phyloP scores from a whole-genome alignment of 2,888 invertebrate genomes.

The Clistopyga incitator region DNA sequence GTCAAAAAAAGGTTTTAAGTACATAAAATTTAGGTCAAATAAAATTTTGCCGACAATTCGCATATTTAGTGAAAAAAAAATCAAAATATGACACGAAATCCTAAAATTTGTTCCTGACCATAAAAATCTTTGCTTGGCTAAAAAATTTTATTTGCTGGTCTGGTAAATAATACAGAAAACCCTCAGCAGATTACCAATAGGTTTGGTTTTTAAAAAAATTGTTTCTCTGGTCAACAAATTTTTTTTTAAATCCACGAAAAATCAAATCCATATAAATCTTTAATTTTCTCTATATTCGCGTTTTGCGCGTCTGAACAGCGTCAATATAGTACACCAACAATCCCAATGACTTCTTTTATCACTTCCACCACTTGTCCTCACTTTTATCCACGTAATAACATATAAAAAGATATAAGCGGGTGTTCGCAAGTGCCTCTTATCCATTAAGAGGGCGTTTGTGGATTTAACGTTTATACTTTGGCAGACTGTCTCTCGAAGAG shows the following conservation, averaged over 20 bases:
- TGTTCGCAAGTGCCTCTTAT: slow-evolving; percentile 9
- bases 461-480: slow-evolving; percentile 23
- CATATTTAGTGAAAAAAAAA: too few relatives aligned
- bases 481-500: background rate
- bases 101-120: too few relatives aligned
- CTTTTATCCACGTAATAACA: slow-evolving; percentile 7
- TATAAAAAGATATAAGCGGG: slow-evolving; percentile 2
- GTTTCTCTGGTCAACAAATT: background rate
- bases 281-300: background rate
- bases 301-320: background rate
- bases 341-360: slow-evolving; percentile 35
- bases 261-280: background rate
- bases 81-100: too few relatives aligned
- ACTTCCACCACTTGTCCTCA: slow-evolving; percentile 10
- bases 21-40: too few relatives aligned
- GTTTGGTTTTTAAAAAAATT: too few relatives aligned
- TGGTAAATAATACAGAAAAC: background rate
- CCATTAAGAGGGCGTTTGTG: slow-evolving; percentile 21
- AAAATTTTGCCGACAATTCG: too few relatives aligned
- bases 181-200: background rate
- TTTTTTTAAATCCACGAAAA: background rate
- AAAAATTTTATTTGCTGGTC: background rate
- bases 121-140: too few relatives aligned
- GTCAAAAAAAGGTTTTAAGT: too few relatives aligned
- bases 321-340: slow-evolving; percentile 1